Base-by-base conservation (phyloP, 2,113 vertebrate genomes). In the Sinocyclocheilus grahami region DNA sequence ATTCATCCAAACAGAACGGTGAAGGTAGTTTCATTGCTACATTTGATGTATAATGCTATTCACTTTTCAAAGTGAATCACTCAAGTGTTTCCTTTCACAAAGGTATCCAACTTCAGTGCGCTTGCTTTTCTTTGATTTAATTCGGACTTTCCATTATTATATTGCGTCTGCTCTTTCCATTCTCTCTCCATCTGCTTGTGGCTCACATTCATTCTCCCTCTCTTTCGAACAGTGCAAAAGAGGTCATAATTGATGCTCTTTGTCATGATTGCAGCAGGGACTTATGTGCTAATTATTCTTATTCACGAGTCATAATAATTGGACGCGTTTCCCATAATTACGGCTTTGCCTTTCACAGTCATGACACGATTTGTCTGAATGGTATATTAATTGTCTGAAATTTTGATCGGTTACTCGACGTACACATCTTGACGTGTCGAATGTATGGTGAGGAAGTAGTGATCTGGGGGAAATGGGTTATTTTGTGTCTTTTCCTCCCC, bases 291-390 rank as follows among this genome's bases (percentile, higher is more conserved):
- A 82, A 85, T 88, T 46, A 82, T 82, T 69, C 39, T 58, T 48
- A 33, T 58, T 85, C 60, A 87, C 72, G 30, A 82, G 78, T 82
- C 55, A 67, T 67, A 77, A 58, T 27, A 88, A 63, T 71, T 37
- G 62, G 71, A 78, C 39, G n/a, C 51, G 62, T 88, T 88, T 51
- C 87, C 71, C 48, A 85, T 82, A 82, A 83, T 78, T 86, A 69
- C 10, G 22, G 58, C 33, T 77, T 30, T 42, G 63, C n/a, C 63
- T 76, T 58, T 88, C 53, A 77, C 24, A 53, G 58, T 46, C 46
- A 71, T 48, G 75, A 51, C 65, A 63, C 48, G 42, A 60, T 82
- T 86, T 78, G 62, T 72, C 62, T 39, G 58, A 86, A 78, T 78
- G 24, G 63, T 78, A 11, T 82, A 72, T 74, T 75, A 69, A 37